These are phyloP conservation scores for Phyllopteryx taeniolatus DNA, from an alignment of 2,113 vertebrate genomes.

Conservation along the genomic window DNA sequence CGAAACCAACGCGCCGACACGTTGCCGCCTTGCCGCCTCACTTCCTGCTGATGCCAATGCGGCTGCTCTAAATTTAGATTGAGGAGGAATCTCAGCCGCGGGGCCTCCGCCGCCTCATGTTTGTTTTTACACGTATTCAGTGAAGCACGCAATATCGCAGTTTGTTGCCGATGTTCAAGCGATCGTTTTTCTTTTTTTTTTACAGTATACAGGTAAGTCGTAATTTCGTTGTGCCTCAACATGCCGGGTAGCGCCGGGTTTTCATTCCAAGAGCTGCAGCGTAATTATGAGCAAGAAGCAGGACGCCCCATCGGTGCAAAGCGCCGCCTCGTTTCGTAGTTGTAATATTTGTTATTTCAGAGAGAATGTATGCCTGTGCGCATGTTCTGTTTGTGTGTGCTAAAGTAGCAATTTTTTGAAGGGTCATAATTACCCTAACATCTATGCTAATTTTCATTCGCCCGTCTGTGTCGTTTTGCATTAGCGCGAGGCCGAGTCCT, in stretches of 20 bases:
- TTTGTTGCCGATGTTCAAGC: not conserved
- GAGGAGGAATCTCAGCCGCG: constrained; percentile 44
- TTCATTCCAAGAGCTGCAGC: too few relatives aligned
- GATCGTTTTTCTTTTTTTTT: not conserved
- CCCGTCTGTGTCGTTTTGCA: too few relatives aligned
- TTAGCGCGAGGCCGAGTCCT: too few relatives aligned
- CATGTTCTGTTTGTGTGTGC: too few relatives aligned
- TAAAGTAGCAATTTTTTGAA: too few relatives aligned
- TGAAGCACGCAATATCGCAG: constrained; percentile 8
- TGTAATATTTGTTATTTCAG: too few relatives aligned
- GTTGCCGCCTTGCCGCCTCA: not conserved
- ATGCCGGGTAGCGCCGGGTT: not conserved
- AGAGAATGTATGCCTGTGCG: too few relatives aligned
- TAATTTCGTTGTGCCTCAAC: not conserved
- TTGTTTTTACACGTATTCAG: constrained; percentile 41
- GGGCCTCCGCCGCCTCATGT: constrained; percentile 39
- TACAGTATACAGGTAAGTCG: not conserved
- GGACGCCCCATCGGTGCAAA: too few relatives aligned
- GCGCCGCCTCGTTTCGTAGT: too few relatives aligned
- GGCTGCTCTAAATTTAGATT: constrained; percentile 66
- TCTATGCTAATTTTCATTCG: too few relatives aligned
- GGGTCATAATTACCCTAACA: too few relatives aligned
- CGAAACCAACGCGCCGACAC: not conserved
- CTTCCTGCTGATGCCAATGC: constrained; percentile 44
- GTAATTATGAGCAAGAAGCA: too few relatives aligned